These are phyloP conservation scores for Cancer borealis DNA, from an alignment of 2,888 invertebrate genomes.

Conservation along the genomic window DNA sequence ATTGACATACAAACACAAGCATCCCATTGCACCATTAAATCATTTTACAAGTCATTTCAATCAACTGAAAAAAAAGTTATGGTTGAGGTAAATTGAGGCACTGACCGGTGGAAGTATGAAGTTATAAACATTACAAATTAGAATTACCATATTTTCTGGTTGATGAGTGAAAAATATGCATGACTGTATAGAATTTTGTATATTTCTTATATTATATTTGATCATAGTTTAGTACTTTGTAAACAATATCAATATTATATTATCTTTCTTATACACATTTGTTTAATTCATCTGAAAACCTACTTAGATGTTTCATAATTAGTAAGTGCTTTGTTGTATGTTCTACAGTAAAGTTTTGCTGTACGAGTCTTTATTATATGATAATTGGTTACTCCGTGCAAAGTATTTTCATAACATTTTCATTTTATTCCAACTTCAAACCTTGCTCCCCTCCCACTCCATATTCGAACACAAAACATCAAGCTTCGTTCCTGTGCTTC, in stretches of 20 bases:
- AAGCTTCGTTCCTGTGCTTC: no score
- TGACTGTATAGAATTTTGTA: background rate
- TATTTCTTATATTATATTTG: slow-evolving; percentile 22
- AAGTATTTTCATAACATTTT: no score
- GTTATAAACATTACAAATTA: background rate
- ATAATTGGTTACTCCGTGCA: no score
- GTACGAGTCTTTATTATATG: no score
- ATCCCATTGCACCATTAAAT: background rate
- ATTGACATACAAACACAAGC: background rate
- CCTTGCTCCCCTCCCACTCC: no score
- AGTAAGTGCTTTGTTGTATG: background rate
- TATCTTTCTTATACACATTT: background rate
- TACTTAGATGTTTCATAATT: background rate
- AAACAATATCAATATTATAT: slow-evolving; percentile 32
- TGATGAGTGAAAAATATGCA: background rate
- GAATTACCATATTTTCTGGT: background rate
- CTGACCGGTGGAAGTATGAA: background rate
- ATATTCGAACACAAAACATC: no score
- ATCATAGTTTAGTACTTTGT: background rate
- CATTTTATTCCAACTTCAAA: no score
- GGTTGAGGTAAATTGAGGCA: background rate
- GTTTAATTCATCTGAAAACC: background rate
- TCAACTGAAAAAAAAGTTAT: background rate
- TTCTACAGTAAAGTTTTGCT: background rate
- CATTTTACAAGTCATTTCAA: background rate